Evolutionary conservation across 1,140 invertebrate genomes (phyloP), one percentile per base, ranked within the genome.

Genomic region (Archivesica marissinica): DNA sequence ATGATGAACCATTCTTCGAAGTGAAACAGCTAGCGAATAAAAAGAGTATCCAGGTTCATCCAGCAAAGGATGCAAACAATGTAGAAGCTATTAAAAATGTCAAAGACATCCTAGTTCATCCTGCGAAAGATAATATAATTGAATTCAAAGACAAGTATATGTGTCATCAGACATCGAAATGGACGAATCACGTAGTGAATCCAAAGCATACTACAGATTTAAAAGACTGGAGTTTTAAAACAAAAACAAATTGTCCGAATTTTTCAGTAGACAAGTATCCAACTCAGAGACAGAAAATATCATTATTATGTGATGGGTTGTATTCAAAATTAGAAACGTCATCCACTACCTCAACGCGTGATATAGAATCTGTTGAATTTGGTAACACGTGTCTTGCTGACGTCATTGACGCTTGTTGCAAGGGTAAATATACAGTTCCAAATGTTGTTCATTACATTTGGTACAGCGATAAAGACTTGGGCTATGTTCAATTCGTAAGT

Each of bases 371-470:
- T 50, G 44, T 79, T 33, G 41, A 64, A 66, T 79, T 79, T 25
- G 61, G 61, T 20, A 56, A 79, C 23, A 9, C 28, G n/a, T 79
- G 76, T 79, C n/a, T 79, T 13, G 1, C n/a, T 15, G 61, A 79
- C 11, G 59, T 41, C 25, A 79, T 79, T 17, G 76, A 66, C 30
- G 30, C 47, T 28, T 79, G 59, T 28, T 79, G 76, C 38, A 15
- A 15, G 13, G 56, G 59, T 13, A 66, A 79, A 11, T 1, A 66
- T 23, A 44, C 25, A 6, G 80, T 83, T 20, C 80, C 80, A 61
- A 83, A 75, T 56, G 50, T 83, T 9, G 54, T 83, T 13, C 80
- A 83, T 50, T 83, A 75, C 25, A 52, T 75, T n/a, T 83, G 80
- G 68, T 75, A 70, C 38, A 28, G 68, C 0, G 35, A 83, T 25